A percentile compares a stretch with the other conserved stretches of the same genome.
These are phyloP conservation scores for Troides aeacus DNA, from an alignment of 2,888 invertebrate genomes.

Conservation along the genomic window DNA sequence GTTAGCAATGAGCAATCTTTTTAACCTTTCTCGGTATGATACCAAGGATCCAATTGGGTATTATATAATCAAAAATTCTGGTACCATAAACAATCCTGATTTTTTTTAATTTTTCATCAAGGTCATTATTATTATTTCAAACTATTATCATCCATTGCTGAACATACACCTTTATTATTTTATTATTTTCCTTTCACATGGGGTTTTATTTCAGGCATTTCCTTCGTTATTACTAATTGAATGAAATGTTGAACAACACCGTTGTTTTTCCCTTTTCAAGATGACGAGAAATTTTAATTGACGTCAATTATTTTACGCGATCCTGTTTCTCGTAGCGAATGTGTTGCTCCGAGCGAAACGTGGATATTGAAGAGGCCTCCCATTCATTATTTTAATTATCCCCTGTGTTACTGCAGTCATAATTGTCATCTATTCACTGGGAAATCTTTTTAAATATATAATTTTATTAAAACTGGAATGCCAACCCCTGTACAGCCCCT, in stretches of 20 bases:
- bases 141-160: no score
- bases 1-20: no score
- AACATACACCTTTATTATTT: no score
- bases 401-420: constrained; percentile 7
- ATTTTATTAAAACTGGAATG: not conserved
- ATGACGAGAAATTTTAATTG: constrained; percentile 14
- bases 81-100: no score
- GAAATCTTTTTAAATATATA: not conserved
- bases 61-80: no score
- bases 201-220: not conserved
- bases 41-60: no score
- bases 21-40: no score
- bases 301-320: constrained; percentile 14
- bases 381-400: constrained; percentile 23
- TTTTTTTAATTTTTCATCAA: no score
- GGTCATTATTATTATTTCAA: no score
- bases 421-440: constrained; percentile 1
- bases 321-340: constrained; percentile 11
- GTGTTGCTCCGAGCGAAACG: constrained; percentile 10
- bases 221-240: not conserved
- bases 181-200: not conserved
- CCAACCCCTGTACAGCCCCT: no score
- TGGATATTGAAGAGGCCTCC: constrained; percentile 7
- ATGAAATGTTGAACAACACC: not conserved
- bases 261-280: constrained; percentile 5